phyloP scores from a whole-genome alignment of 2,888 invertebrate species.

The Sesamia inferens region DNA sequence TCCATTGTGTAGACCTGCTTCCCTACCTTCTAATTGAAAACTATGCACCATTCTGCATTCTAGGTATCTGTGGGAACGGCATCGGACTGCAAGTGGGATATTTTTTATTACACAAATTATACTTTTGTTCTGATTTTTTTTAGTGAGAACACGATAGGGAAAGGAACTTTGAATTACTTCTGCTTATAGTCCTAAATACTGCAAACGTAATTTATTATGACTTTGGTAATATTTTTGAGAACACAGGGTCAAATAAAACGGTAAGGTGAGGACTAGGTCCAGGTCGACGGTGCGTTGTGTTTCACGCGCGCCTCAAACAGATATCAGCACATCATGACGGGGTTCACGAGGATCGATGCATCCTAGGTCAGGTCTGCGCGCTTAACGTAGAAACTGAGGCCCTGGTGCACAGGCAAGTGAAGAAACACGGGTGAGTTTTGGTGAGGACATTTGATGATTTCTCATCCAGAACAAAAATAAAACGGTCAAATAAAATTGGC shows the following conservation, averaged over 20 bases:
- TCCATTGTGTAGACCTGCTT: constrained; percentile 69
- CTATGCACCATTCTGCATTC: constrained; percentile 58
- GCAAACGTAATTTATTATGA: background rate
- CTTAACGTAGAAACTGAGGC: no score
- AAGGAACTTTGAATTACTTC: constrained; percentile 20
- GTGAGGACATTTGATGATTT: no score
- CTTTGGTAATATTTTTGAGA: background rate
- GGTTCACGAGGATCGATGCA: no score
- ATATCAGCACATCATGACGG: no score
- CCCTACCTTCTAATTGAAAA: constrained; percentile 70
- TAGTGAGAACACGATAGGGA: constrained; percentile 2
- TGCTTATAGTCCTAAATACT: background rate
- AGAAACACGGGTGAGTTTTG: no score
- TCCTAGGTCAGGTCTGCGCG: no score
- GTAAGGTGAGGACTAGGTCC: no score
- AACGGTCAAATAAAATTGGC: background rate
- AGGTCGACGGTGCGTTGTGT: no score
- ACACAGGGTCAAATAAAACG: background rate
- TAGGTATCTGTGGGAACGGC: constrained; percentile 56
- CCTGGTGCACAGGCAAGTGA: no score
- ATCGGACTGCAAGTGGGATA: background rate
- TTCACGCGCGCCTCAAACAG: no score
- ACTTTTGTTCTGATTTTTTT: constrained; percentile 27
- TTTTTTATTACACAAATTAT: constrained; percentile 47
- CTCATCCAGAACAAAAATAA: no score